These are phyloP conservation scores for Dasypolia templi DNA, from an alignment of 2,888 invertebrate species.

Conservation along the genomic window DNA sequence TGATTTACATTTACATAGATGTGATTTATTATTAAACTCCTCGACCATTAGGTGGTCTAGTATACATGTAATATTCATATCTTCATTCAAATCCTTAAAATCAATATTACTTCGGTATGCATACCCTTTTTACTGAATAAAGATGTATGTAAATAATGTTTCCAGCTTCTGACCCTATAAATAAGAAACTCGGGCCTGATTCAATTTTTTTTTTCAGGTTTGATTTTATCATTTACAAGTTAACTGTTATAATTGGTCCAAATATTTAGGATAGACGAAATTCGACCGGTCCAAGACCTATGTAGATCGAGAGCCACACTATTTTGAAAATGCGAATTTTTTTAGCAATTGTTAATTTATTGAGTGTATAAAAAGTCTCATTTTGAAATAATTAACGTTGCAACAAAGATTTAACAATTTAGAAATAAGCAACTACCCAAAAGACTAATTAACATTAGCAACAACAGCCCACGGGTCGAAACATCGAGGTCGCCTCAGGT, in stretches of 20 bases:
- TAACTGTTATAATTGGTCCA: not conserved
- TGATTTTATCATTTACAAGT: not conserved
- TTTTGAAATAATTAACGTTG: not conserved
- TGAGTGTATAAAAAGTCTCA: not conserved
- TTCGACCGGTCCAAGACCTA: not conserved
- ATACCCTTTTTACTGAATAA: not conserved
- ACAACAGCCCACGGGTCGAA: not conserved
- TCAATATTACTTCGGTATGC: not conserved
- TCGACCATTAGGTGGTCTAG: not conserved
- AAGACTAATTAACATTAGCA: conserved; percentile 36
- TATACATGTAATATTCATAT: not conserved
- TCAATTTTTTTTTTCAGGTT: conserved; percentile 1
- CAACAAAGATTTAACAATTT: not conserved
- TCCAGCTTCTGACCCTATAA: not conserved
- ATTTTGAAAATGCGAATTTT: not conserved
- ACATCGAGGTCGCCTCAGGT: conserved; percentile 56
- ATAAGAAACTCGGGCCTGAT: not conserved
- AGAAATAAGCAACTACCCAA: not conserved
- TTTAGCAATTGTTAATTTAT: too few relatives aligned
- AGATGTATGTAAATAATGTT: conserved; percentile 11
- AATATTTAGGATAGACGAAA: not conserved
- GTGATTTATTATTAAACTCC: not conserved
- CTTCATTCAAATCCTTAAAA: conserved; percentile 2
- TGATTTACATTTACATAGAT: not conserved
- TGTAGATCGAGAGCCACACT: not conserved